Evolutionary conservation across 2,888 invertebrate species (phyloP), one percentile per base, ranked within the genome.

Genomic region (Sylvicola fuscatus): DNA sequence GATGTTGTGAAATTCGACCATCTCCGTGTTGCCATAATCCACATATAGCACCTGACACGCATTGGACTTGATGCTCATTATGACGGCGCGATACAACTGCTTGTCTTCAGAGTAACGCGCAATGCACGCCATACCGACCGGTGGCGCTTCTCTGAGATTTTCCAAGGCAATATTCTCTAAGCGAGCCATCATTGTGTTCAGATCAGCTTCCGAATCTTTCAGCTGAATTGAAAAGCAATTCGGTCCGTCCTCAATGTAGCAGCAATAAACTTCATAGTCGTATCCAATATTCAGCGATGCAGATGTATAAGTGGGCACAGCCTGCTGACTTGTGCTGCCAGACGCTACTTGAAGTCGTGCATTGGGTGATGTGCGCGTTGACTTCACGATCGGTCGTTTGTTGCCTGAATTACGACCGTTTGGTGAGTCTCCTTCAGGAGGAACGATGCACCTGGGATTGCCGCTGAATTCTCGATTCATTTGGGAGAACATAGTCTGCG

Each of bases 221-320:
- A 82, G 52, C 47, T 83, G 82, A 5, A 82, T 70, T 17, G 77
- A 77, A 58, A 84, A 84, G 37, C 74, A 60, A 41, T 72, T 70
- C 4, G 82, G 82, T 0, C 83, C 83, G 48, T 84, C 81, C 46
- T 80, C 78, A 13, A 82, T 74, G 52, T 66, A 76, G 14, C 81
- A 80, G 2, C 83, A 70, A 49, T 67, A 72, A 0, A 80, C 77
- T 44, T 70, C 65, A 46, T 81, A 73, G 41, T 65, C 64, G 1
- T 66, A 64, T 35, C 65, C 65, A 2, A 66, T 54, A 15, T 63
- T 62, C 21, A 72, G 45, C 12, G 65, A 54, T 41, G 60, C 52
- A 4, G 51, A 50, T 39, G 51, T 53, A 36, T 56, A 58, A 7
- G 58, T 21, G 4, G 21, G 21, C 21, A 21, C 21, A 6, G 21